Percentiles rank a stretch among this genome's conserved stretches.
phyloP scores from a whole-genome alignment of 2,113 vertebrate genomes.

The Varanus salvator region DNA sequence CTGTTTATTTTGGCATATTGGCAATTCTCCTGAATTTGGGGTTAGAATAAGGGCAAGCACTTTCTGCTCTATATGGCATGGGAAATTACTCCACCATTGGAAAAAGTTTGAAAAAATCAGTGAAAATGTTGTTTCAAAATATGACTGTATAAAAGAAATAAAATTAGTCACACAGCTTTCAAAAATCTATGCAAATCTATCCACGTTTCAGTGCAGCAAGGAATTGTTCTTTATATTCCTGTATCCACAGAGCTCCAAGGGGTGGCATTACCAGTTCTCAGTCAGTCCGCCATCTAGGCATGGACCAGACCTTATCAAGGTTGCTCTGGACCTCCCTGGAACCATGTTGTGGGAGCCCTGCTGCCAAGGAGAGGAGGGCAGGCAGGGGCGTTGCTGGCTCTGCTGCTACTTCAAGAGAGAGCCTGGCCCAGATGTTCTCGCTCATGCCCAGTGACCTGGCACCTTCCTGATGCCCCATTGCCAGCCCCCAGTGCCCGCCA shows the following conservation, averaged over 20 bases:
- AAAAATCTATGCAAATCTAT: not conserved
- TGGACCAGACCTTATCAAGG: not conserved
- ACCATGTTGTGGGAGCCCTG: not conserved
- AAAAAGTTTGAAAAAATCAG: not conserved
- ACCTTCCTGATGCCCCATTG: not conserved
- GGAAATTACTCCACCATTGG: constrained; percentile 27
- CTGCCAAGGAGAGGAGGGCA: not conserved
- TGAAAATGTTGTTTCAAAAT: not conserved
- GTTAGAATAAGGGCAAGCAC: constrained; percentile 18
- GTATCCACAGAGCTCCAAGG: not conserved
- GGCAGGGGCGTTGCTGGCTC: not conserved
- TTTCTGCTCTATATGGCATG: constrained; percentile 53
- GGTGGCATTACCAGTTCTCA: not conserved
- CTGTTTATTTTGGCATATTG: constrained; percentile 60
- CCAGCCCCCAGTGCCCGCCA: not conserved
- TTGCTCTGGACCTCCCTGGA: not conserved
- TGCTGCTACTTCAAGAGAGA: not conserved
- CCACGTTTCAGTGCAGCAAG: no score
- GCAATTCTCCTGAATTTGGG: constrained; percentile 44
- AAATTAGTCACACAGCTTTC: not conserved
- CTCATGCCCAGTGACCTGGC: no score
- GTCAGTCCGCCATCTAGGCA: not conserved
- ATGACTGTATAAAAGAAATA: not conserved
- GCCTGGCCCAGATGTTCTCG: not conserved
- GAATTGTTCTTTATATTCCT: not conserved